Evolutionary conservation across 2,888 invertebrate genomes (phyloP).

Genomic region (Lagria hirta): DNA sequence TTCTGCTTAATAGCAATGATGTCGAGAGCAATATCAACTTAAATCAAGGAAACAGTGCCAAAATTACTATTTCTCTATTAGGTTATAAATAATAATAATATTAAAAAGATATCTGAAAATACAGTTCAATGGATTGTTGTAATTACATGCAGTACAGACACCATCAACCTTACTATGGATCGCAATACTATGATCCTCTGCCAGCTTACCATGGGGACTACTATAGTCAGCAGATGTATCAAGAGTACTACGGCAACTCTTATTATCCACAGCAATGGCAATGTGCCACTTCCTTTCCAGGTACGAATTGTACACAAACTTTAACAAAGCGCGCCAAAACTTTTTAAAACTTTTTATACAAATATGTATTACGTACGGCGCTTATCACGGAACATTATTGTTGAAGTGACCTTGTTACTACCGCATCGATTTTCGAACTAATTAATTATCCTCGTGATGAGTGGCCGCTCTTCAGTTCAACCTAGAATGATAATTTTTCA

Average conservation of each 20-base stretch:
- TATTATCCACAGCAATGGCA: constrained; percentile 49
- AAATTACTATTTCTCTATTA: neutral
- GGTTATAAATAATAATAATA: neutral
- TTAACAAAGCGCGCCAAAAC: neutral
- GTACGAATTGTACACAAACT: constrained; percentile 37
- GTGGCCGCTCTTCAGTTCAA: constrained; percentile 16
- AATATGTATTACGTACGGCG: no score
- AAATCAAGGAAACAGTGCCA: constrained; percentile 7
- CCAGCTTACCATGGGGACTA: constrained; percentile 43
- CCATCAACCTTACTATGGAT: constrained; percentile 46
- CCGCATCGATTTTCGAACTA: constrained; percentile 43
- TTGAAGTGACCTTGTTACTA: constrained; percentile 20
- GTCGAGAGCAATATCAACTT: neutral
- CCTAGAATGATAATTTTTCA: constrained; percentile 19
- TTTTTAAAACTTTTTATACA: no score
- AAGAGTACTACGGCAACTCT: constrained; percentile 45
- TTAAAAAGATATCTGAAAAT: no score
- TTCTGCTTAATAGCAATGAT: constrained; percentile 3
- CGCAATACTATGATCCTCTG: constrained; percentile 46
- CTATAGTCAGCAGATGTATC: constrained; percentile 44
- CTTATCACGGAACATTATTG: constrained; percentile 3
- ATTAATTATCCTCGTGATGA: constrained; percentile 41
- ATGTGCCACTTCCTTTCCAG: constrained; percentile 45
- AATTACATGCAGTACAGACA: constrained; percentile 52
- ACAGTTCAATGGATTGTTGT: constrained; percentile 55